Evolutionary conservation across 2,888 invertebrate genomes (phyloP), one percentile per base, ranked within the genome.

Genomic region (Mimumesa dahlbomi): DNA sequence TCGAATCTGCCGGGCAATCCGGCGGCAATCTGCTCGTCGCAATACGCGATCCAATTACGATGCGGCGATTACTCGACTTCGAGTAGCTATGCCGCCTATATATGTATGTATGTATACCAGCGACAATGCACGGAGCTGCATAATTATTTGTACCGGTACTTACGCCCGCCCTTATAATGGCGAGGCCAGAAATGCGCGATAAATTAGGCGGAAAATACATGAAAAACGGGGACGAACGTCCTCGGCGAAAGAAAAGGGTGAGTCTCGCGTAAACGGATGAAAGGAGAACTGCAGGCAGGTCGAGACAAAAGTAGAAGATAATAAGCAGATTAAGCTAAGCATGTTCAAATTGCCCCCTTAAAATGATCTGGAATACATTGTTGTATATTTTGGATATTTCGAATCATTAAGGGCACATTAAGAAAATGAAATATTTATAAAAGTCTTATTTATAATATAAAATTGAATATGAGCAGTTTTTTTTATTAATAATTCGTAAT

Each of bases 41-140:
- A 40, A 48, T 67, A 61, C 59, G 36, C 62, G 57, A 53, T 62
- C 71, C 68, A 72, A 72, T 72, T 72, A 72, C 63, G 53, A 19
- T 40, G 67, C 58, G 16, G 14, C 57, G 71, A 54, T 54, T 54
- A 34, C 59, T 49, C 52, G 58, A 22, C 43, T 50, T 50, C 56
- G 31, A 40, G 48, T 19, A 53, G 52, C n/a, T 16, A 16, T 31
- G 25, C 59, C 21, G n/a, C n/a, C n/a, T n/a, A n/a, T n/a, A n/a
- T n/a, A n/a, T n/a, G n/a, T n/a, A n/a, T n/a, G n/a, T n/a, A 49
- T 13, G 16, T 49, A 29, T 31, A 7, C 19, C 49, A 9, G 42
- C 62, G 40, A 71, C 58, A 62, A 71, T 63, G 46, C 46, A 7
- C 14, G 13, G 34, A 11, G 40, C 34, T 19, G 34, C 25, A 52